Evolutionary conservation across 2,113 vertebrate genomes (phyloP).

Genomic region (Paradisaea rubra): DNA sequence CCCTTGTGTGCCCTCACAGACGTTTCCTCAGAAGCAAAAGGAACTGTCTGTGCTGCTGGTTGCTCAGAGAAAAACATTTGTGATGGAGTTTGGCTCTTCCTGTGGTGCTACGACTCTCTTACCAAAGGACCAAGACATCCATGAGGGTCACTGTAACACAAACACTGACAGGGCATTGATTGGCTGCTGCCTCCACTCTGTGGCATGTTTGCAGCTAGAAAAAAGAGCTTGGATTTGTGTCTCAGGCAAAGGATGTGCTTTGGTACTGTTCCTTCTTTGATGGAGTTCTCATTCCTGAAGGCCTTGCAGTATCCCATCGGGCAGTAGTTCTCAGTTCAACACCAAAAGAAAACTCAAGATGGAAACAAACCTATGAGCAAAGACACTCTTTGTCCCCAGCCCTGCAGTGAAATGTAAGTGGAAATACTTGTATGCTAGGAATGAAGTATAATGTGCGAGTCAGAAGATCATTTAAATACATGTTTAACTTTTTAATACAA

Average conservation of each 20-base stretch:
- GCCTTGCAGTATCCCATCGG: neutral
- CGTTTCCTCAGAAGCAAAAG: neutral
- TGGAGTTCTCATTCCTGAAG: neutral
- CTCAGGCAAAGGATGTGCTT: neutral
- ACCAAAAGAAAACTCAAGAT: neutral
- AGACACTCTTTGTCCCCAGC: neutral
- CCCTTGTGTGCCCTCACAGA: neutral
- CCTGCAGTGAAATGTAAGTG: neutral
- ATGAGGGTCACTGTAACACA: neutral
- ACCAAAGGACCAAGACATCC: neutral
- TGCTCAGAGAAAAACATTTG: neutral
- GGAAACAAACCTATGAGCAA: accelerated
- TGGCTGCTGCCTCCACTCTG: neutral
- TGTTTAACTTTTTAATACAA: neutral
- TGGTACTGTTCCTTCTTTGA: neutral
- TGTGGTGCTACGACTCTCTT: neutral
- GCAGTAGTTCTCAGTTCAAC: neutral
- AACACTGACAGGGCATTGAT: neutral
- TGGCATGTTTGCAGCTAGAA: neutral
- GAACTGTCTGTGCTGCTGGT: neutral
- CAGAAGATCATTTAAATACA: neutral
- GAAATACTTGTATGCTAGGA: neutral
- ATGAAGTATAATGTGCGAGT: neutral
- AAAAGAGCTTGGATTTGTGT: neutral
- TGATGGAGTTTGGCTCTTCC: neutral